These are phyloP conservation scores for Syndactyla subalaris DNA, from an alignment of 2,797 vertebrate genomes.

Conservation along the genomic window DNA sequence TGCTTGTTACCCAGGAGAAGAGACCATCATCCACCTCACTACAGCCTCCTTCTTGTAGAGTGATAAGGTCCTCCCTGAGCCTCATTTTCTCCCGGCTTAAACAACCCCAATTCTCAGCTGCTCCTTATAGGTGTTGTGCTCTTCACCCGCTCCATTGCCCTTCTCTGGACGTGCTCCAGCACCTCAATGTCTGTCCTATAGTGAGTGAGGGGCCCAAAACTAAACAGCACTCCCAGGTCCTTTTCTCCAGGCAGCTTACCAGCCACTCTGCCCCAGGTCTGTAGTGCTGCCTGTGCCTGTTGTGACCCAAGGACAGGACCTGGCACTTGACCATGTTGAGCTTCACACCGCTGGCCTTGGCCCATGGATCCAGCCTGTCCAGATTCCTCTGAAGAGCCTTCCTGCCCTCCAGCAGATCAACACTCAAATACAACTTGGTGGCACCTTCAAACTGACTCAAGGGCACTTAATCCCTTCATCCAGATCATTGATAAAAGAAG, in stretches of 20 bases:
- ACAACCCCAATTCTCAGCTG: fast-evolving
- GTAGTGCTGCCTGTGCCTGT: too few species aligned
- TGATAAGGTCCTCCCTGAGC: not conserved
- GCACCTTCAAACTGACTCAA: too few species aligned
- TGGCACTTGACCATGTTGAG: not conserved
- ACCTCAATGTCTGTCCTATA: not conserved
- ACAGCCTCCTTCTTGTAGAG: not conserved
- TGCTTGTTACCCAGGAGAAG: not conserved
- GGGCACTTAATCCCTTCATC: not conserved
- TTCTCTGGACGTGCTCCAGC: fast-evolving
- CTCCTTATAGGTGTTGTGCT: not conserved
- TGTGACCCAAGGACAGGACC: not conserved
- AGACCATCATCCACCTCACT: not conserved
- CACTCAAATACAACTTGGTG: fast-evolving
- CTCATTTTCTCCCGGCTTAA: not conserved
- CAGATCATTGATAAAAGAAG: not conserved
- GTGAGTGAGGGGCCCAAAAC: not conserved
- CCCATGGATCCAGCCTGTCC: not conserved
- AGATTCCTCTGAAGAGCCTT: not conserved
- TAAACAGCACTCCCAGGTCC: too few species aligned
- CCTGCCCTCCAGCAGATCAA: not conserved
- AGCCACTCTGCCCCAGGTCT: not conserved
- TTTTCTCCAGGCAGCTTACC: fast-evolving
- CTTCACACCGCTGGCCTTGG: too few species aligned
- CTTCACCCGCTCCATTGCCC: fast-evolving